Percentiles rank a stretch among this genome's conserved stretches.
These are phyloP conservation scores for Columba janthina DNA, from an alignment of 2,113 vertebrate species.

Conservation along the genomic window DNA sequence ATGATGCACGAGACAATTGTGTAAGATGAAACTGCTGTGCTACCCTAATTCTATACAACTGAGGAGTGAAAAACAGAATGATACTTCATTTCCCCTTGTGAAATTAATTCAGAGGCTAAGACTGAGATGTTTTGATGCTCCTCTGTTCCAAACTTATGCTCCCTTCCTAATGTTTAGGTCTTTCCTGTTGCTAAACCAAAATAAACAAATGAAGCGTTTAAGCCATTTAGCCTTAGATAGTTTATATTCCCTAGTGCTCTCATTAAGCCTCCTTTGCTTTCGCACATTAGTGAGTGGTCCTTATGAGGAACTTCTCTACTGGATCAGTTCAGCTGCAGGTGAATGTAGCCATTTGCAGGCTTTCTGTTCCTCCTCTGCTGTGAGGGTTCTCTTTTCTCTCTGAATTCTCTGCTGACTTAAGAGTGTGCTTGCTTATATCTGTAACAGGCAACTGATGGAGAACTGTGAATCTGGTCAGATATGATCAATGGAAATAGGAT, in stretches of 20 bases:
- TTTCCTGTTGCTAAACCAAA: not conserved
- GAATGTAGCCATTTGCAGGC: not conserved
- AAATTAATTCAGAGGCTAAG: not conserved
- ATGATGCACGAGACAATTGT: not conserved
- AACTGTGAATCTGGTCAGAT: not conserved
- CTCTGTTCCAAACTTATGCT: not conserved
- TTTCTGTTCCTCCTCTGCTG: not conserved
- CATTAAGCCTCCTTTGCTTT: not conserved
- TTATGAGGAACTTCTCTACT: not conserved
- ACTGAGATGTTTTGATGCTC: not conserved
- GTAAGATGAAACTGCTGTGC: accelerated
- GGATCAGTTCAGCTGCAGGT: not conserved
- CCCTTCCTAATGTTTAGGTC: not conserved
- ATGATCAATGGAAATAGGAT: not conserved
- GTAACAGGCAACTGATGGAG: not conserved
- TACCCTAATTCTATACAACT: accelerated
- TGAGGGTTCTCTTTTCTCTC: not conserved
- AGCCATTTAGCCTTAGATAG: not conserved
- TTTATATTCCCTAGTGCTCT: accelerated
- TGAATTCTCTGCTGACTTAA: not conserved
- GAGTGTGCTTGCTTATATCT: not conserved
- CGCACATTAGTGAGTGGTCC: not conserved
- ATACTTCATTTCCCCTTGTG: too few relatives aligned
- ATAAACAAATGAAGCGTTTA: not conserved
- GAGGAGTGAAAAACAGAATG: not conserved